Base-by-base conservation (phyloP, 2,888 invertebrate species). In the Drosophila kambysellisi region DNA sequence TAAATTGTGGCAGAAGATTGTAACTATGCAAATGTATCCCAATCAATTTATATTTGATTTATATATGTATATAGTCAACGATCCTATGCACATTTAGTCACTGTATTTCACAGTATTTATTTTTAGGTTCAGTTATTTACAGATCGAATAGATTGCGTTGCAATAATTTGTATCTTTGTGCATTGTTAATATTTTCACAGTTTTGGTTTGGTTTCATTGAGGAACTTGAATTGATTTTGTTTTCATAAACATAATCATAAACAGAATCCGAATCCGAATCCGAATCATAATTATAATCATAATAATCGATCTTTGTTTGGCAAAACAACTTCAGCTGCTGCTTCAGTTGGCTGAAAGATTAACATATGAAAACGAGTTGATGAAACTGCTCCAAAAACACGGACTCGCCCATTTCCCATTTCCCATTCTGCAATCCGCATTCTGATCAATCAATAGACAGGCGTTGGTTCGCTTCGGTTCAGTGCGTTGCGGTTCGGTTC, bases 361-460 rank as follows among this genome's bases (percentile, higher is more conserved):
- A 73, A 20, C 77, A 82, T 82, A 82, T 82, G 75, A 82, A 82
- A 82, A 80, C 72, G 77, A 77, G 77, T 61, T 82, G 82, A 80
- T 73, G 81, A 82, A 81, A 81, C 82, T 52, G 79, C 72, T 76
- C 72, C 63, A 79, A 66, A 66, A 68, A 76, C 75, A 67, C 30
- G 50, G 67, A 7, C 25, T 76, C 67, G 76, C 76, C 71, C 65
- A 67, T 75, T 77, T 75, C 62, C 60, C 62, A 75, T 33, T 61
- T 7, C 32, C n/a, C 8, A 29, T 53, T 48, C 35, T 20, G 35
- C 52, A 71, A 33, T 35, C 17, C 37, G 20, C 12, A 37, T 61
- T 46, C 50, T n/a, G 82, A 88, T 85, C 82, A 83, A 85, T 85
- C 88, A 88, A 85, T 88, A 75, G 54, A 41, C 58, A 37, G 43